These are phyloP conservation scores for Morpho achilles DNA, from an alignment of 2,888 invertebrate species.

Conservation along the genomic window DNA sequence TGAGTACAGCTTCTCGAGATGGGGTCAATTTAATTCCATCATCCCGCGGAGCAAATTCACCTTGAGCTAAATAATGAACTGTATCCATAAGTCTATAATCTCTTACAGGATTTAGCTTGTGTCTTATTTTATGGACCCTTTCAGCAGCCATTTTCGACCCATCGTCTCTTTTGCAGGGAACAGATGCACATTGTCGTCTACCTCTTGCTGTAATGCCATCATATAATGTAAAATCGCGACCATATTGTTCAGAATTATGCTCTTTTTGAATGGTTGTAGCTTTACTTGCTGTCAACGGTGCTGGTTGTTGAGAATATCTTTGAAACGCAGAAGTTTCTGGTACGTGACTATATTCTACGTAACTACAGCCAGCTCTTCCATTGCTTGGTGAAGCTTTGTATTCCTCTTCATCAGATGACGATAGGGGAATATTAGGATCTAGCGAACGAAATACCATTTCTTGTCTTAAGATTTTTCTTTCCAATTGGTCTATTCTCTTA, in stretches of 20 bases:
- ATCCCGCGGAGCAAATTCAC: slow-evolving; percentile 71
- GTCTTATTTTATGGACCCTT: slow-evolving; percentile 65
- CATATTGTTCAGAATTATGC: slow-evolving; percentile 70
- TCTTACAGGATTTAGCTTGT: slow-evolving; percentile 67
- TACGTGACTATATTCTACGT: slow-evolving; percentile 67
- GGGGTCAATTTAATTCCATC: slow-evolving; percentile 71
- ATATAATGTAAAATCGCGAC: slow-evolving; percentile 67
- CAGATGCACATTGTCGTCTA: slow-evolving; percentile 63
- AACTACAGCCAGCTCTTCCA: slow-evolving; percentile 59
- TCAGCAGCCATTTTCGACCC: slow-evolving; percentile 63
- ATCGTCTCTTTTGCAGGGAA: slow-evolving; percentile 63
- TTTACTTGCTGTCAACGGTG: slow-evolving; percentile 56
- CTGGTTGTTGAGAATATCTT: slow-evolving; percentile 54
- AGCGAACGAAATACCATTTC: slow-evolving; percentile 62
- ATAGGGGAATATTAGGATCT: slow-evolving; percentile 48
- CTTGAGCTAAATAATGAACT: slow-evolving; percentile 71
- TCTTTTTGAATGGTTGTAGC: slow-evolving; percentile 63
- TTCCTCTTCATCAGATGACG: slow-evolving; percentile 58
- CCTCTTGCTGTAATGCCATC: slow-evolving; percentile 69
- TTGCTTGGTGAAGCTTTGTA: slow-evolving; percentile 34
- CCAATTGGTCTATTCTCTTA: slow-evolving; percentile 55
- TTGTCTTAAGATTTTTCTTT: slow-evolving; percentile 57
- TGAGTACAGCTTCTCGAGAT: slow-evolving; percentile 69
- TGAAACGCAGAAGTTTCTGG: slow-evolving; percentile 71
- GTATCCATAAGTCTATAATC: slow-evolving; percentile 73